Evolutionary conservation across 2,113 vertebrate genomes (phyloP), one percentile per base, ranked within the genome.

Genomic region (Accipiter cooperii): DNA sequence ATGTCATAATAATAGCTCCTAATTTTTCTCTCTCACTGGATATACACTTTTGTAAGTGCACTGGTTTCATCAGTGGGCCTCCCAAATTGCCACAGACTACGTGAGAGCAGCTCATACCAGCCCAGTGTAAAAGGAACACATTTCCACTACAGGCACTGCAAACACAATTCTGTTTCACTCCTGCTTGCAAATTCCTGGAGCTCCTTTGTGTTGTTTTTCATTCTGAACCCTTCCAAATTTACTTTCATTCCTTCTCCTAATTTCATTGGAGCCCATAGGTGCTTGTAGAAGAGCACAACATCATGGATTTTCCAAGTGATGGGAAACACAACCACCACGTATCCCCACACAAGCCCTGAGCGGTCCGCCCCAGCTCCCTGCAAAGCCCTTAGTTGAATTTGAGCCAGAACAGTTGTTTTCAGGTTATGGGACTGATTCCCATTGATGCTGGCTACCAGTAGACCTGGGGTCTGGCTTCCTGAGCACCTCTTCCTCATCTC

Each of bases 1-100:
- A 90, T 96, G 66, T 77, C 96, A 94, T 28, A 91, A 54, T 90
- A 91, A 83, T 44, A 82, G 63, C 52, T 77, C 49, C 81, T 68
- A 73, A 80, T 91, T 96, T 94, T 96, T 95, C 49, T 65, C 52
- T 69, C 65, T 85, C 65, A n/a, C 25, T 87, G 61, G 31, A 82
- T 95, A 91, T 93, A 76, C 4, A 8, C 57, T 84, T 93, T 75
- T 31, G 3, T 54, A 95, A 91, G 84, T 54, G 34, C 36, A 73
- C 18, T 57, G 83, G 26, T 36, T 71, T 85, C 36, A 49, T 69
- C 74, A 68, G 65, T 25, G 29, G 66, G 64, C 64, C 57, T 94
- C 94, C 71, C 68, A 90, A 8, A 86, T 70, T 71, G 81, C 34
- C 8, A 25, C 31, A 44, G n/a, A 8, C 29, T 86, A 47, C 3